Base-by-base conservation (phyloP, 2,888 invertebrate species). In the Hydrotaea cyrtoneurina region DNA sequence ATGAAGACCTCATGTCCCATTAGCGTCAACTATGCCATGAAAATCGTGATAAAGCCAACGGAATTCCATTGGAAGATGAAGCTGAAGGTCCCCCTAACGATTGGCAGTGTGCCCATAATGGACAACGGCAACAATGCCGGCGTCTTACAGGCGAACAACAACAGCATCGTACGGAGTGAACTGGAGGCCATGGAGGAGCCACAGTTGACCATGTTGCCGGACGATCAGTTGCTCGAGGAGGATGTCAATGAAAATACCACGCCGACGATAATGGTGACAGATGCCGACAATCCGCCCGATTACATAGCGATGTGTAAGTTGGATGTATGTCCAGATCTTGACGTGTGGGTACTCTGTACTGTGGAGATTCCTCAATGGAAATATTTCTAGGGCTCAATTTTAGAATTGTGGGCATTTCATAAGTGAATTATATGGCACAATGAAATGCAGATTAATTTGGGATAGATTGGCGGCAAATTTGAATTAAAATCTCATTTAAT, bases 21-120 rank as follows among this genome's bases (percentile, higher is more conserved):
- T 87, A 95, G 95, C 91, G 93, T 96, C 88, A 95, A 95, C 89
- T 96, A 96, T 92, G 94, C 94, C 88, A 92, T 96, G 50, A 95
- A 95, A 93, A 95, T 96, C 89, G 93, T 89, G 64, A 89, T 92
- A 15, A 92, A 91, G 83, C 92, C 92, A 87, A 93, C 94, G 8
- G 95, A 95, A 39, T 93, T 94, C 89, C 95, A 96, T 87, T 93
- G 94, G 89, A 95, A 96, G 90, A 90, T 96, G 89, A 93, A 93
- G 81, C 93, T 94, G 26, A 94, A 94, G 90, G 94, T 95, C 87
- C 94, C 95, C 46, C 93, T 96, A 66, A 95, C 95, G 0, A 95
- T 96, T 87, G 96, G 96, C 71, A 92, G 92, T 82, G 89, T 92
- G 78, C 92, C 92, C 53, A 91, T 92, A 39, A 96, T 96, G 4